Conservation (phyloP, 2,888 invertebrate species). For the Scrobipalpa costella region DNA sequence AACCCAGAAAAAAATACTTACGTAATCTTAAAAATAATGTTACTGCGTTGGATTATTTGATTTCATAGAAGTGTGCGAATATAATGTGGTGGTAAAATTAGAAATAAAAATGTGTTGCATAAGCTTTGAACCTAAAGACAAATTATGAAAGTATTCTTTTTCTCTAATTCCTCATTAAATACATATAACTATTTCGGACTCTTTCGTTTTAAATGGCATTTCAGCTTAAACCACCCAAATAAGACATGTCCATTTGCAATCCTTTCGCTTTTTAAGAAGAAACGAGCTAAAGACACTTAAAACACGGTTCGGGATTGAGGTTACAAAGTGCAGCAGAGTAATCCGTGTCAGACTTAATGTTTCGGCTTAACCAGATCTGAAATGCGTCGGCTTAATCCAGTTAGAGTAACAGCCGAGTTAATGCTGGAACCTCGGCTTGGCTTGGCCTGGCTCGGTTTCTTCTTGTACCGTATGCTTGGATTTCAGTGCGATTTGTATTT, state of each 20-base stretch:
- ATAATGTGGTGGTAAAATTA: no score
- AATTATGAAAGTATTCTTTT: no score
- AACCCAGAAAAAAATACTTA: no score
- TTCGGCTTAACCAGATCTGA: slow-evolving; percentile 74
- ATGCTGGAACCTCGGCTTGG: slow-evolving; percentile 52
- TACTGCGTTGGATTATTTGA: no score
- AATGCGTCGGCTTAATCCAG: slow-evolving; percentile 77
- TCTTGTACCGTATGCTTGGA: slow-evolving; percentile 56
- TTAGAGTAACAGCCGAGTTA: slow-evolving; percentile 76
- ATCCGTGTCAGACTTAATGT: slow-evolving; percentile 71
- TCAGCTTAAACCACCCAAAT: no score
- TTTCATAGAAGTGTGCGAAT: no score
- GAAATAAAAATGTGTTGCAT: no score
- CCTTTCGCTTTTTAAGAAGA: slow-evolving; percentile 15
- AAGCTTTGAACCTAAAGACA: no score
- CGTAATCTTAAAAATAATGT: no score
- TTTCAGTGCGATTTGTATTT: slow-evolving; percentile 60
- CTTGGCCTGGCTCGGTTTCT: slow-evolving; percentile 39
- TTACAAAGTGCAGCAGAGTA: slow-evolving; percentile 65
- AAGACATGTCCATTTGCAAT: neutral
- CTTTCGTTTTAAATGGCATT: no score
- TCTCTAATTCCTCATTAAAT: no score
- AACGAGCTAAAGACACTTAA: slow-evolving; percentile 31
- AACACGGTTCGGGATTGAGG: slow-evolving; percentile 43
- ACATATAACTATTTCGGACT: no score